Evolutionary conservation across 2,113 vertebrate genomes (phyloP).

Genomic region (Chroicocephalus ridibundus): DNA sequence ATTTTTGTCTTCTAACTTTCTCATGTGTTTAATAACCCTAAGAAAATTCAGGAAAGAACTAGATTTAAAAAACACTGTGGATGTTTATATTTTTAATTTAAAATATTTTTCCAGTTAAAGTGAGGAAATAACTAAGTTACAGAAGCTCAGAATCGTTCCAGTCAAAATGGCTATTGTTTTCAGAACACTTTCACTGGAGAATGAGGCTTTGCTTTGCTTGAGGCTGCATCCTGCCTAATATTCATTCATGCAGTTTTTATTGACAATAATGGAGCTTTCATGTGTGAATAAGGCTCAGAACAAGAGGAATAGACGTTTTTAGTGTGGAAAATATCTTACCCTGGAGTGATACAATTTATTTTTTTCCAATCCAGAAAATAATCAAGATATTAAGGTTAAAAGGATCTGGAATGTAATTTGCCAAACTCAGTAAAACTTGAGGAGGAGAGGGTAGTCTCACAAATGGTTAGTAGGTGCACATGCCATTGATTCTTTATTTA

Average conservation of each 20-base stretch:
- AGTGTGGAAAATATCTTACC: neutral
- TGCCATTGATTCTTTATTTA: neutral
- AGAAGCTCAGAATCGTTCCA: neutral
- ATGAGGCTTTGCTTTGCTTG: conserved; percentile 44
- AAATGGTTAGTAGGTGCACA: neutral
- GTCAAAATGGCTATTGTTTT: conserved; percentile 49
- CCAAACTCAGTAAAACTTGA: neutral
- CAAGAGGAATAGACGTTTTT: neutral
- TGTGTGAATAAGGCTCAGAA: conserved; percentile 21
- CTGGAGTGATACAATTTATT: neutral
- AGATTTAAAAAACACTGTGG: neutral
- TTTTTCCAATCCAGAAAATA: neutral
- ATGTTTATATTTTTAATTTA: conserved; percentile 7
- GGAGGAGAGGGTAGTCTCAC: neutral
- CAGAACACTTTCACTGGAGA: conserved; percentile 59
- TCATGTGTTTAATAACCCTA: neutral
- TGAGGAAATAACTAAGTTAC: conserved; percentile 24
- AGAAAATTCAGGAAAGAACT: neutral
- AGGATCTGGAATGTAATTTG: neutral
- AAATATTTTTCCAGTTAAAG: neutral
- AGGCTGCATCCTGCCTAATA: conserved; percentile 47
- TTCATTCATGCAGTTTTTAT: conserved; percentile 45
- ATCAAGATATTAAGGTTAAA: neutral
- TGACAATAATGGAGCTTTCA: conserved; percentile 18
- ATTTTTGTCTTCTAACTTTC: neutral